Conservation (phyloP, 2,113 vertebrate genomes). For the Cyphomyrus plagiostoma region DNA sequence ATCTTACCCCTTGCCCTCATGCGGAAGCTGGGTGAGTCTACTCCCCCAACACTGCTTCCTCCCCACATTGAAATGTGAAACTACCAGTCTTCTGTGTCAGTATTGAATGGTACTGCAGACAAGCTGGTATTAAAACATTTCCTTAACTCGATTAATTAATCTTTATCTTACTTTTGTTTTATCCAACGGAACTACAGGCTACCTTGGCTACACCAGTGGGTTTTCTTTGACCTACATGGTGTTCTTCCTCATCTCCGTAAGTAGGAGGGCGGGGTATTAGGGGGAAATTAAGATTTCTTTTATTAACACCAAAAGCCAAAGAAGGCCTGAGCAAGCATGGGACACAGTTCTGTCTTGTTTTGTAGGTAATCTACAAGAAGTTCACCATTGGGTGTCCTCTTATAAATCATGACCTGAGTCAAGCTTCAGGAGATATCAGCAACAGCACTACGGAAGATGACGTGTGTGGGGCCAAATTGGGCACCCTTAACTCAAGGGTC, state of each 20-base stretch:
- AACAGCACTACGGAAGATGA: background rate
- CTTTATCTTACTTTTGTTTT: background rate
- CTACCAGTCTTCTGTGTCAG: background rate
- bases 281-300: background rate
- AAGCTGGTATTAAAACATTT: background rate
- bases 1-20: constrained; percentile 76
- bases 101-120: background rate
- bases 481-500: constrained; percentile 74
- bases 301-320: background rate
- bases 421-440: constrained; percentile 32
- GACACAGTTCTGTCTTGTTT: background rate
- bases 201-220: constrained; percentile 79
- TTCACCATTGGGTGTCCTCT: constrained; percentile 64
- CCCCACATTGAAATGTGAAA: background rate
- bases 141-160: background rate
- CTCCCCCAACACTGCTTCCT: background rate
- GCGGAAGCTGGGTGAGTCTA: constrained; percentile 53
- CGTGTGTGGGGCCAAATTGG: constrained; percentile 21
- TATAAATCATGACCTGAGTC: background rate
- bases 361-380: constrained; percentile 75
- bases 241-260: constrained; percentile 78
- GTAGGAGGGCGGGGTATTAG: constrained; percentile 33
- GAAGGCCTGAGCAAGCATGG: background rate
- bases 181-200: constrained; percentile 53
- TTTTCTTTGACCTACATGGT: constrained; percentile 81